Evolutionary conservation across 1,140 invertebrate species (phyloP).

Genomic region (Neodiprion lecontei): DNA sequence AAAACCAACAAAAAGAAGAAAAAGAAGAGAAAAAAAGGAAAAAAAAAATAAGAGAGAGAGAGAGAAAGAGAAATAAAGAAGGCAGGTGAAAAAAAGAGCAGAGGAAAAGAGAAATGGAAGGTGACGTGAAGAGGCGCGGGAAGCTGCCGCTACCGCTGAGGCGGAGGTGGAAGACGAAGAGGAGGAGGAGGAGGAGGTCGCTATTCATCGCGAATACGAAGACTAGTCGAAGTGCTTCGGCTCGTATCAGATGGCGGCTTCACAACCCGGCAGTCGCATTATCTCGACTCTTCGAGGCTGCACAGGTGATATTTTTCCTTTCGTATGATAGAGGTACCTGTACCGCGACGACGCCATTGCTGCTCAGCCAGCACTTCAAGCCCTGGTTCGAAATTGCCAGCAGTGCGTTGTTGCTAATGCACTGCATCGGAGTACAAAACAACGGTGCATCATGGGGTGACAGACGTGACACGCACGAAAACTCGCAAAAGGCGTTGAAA

Average conservation of each 20-base stretch:
- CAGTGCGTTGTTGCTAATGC: background rate
- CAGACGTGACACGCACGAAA: background rate
- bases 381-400: no score
- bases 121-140: conserved; percentile 6
- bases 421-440: background rate
- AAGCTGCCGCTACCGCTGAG: background rate
- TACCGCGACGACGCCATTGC: no score
- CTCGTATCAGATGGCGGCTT: conserved; percentile 1
- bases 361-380: no score
- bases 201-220: conserved; percentile 4
- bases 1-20: no score
- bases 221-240: conserved; percentile 6
- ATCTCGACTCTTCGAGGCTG: conserved; percentile 2
- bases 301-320: conserved; percentile 3
- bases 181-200: background rate
- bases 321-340: no score
- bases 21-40: no score
- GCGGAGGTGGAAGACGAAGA: background rate
- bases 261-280: background rate
- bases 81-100: background rate
- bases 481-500: background rate
- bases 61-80: background rate
- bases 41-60: no score
- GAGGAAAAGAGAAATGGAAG: background rate
- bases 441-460: background rate